These are phyloP conservation scores for Dromas ardeola DNA, from an alignment of 2,113 vertebrate genomes.

Conservation along the genomic window DNA sequence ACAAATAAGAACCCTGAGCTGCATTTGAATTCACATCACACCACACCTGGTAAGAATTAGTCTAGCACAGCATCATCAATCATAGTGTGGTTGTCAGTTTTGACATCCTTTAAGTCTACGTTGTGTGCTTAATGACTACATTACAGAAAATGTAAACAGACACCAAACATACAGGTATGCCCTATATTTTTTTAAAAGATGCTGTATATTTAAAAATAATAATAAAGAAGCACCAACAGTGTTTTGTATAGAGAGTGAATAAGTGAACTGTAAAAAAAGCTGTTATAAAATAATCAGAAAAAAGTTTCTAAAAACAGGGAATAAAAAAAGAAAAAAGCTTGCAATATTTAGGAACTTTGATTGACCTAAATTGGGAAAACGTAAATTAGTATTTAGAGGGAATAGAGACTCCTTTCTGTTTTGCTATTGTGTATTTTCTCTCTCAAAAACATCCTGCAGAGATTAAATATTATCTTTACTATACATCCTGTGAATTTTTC, in stretches of 20 bases:
- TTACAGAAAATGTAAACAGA: conserved; percentile 87
- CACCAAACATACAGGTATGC: conserved; percentile 78
- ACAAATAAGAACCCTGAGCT: conserved; percentile 76
- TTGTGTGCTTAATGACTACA: conserved; percentile 85
- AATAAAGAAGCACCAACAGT: neutral
- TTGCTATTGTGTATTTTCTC: neutral
- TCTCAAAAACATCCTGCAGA: neutral
- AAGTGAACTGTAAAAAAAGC: neutral
- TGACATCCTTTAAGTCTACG: conserved; percentile 83
- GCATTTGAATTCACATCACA: conserved; percentile 85
- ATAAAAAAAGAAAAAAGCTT: neutral
- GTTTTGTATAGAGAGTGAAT: neutral
- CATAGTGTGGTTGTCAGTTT: conserved; percentile 82
- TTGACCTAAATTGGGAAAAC: neutral
- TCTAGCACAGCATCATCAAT: conserved; percentile 85
- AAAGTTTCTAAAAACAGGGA: neutral
- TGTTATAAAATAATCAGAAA: neutral
- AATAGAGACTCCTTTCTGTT: neutral
- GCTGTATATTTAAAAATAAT: conserved; percentile 39
- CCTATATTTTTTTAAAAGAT: conserved; percentile 56
- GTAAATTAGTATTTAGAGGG: neutral
- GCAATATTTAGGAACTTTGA: neutral
- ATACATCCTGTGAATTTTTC: neutral
- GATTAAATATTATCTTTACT: conserved; percentile 3
- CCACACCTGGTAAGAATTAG: conserved; percentile 88